These are phyloP conservation scores for Parthenolecanium corni DNA, from an alignment of 2,888 invertebrate species.

Conservation along the genomic window DNA sequence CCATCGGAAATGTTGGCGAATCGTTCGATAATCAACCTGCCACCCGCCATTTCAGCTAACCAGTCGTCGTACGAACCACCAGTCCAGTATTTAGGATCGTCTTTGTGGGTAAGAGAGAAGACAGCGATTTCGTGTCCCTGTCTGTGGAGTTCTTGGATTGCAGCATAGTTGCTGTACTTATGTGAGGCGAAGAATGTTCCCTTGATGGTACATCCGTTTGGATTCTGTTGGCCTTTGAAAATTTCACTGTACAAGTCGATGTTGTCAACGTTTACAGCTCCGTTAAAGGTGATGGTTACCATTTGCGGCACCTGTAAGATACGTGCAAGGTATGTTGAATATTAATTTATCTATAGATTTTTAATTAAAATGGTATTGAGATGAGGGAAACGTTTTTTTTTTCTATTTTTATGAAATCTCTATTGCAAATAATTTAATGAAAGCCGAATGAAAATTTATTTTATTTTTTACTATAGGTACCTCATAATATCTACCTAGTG, in stretches of 20 bases:
- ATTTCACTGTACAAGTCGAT: constrained; percentile 83
- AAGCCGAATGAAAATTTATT: too few relatives aligned
- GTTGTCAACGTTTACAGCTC: constrained; percentile 84
- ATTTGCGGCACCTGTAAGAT: constrained; percentile 62
- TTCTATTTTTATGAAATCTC: too few relatives aligned
- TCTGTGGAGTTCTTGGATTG: constrained; percentile 76
- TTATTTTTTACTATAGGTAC: too few relatives aligned
- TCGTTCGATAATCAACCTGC: constrained; percentile 80
- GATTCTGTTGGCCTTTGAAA: constrained; percentile 73
- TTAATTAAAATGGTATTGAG: too few relatives aligned
- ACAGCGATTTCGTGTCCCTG: constrained; percentile 84
- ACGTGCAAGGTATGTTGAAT: background rate
- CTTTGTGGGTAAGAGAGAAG: constrained; percentile 87
- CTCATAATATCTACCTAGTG: too few relatives aligned
- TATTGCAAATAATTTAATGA: too few relatives aligned
- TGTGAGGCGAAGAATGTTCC: constrained; percentile 87
- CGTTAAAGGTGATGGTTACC: constrained; percentile 86
- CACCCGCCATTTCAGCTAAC: constrained; percentile 91
- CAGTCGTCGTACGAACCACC: constrained; percentile 84
- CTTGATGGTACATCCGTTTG: constrained; percentile 77
- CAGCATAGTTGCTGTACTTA: constrained; percentile 85
- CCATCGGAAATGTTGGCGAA: constrained; percentile 81
- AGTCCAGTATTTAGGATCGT: constrained; percentile 85
- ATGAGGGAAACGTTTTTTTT: too few relatives aligned
- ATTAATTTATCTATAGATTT: too few relatives aligned